phyloP scores from a whole-genome alignment of 2,888 invertebrate genomes.

The Noctua janthe region DNA sequence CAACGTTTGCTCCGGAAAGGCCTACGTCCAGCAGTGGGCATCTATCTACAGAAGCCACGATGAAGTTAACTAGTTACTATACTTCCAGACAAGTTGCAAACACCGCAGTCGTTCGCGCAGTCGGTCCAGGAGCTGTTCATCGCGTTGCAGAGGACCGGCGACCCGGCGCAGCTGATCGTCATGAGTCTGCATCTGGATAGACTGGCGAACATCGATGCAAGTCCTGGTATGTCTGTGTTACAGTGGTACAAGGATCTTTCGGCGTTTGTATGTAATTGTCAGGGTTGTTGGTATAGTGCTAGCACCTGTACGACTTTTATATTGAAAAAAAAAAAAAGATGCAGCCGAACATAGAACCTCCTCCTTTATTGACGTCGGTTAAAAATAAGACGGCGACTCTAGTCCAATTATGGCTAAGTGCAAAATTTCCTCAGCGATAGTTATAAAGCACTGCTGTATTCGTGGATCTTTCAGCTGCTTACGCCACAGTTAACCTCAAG shows the following conservation, averaged over 20 bases:
- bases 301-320: not conserved
- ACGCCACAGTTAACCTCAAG: too few species aligned
- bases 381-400: not conserved
- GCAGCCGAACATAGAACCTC: not conserved
- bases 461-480: too few species aligned
- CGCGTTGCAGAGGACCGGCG: conserved; percentile 96
- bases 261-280: not conserved
- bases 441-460: too few species aligned
- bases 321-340: not conserved
- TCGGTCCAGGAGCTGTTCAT: conserved; percentile 97
- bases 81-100: conserved; percentile 95
- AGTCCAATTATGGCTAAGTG: not conserved
- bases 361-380: too few species aligned
- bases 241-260: not conserved
- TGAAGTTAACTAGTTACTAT: not conserved
- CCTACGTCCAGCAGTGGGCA: not conserved
- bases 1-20: not conserved
- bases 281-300: not conserved
- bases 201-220: conserved; percentile 96
- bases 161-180: conserved; percentile 94
- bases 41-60: not conserved
- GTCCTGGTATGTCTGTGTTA: conserved; percentile 90
- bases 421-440: not conserved
- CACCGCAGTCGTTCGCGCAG: conserved; percentile 97
- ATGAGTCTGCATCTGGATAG: conserved; percentile 95